Evolutionary conservation across 2,113 vertebrate species (phyloP), one percentile per base, ranked within the genome.

Genomic region (Mirounga angustirostris): DNA sequence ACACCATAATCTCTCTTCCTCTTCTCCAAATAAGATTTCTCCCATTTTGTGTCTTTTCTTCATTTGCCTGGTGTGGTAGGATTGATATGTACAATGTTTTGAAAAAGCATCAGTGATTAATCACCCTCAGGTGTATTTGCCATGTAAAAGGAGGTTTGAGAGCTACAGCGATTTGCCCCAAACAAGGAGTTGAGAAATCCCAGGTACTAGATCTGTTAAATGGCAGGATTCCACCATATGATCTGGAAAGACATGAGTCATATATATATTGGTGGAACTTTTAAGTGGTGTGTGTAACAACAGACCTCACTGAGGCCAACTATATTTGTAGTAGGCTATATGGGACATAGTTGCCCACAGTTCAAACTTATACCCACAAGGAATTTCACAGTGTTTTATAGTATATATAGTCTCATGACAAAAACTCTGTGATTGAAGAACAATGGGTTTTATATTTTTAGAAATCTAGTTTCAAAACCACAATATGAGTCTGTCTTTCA

Each of bases 61-160:
- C 40, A 89, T 58, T 85, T 83, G 3, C 36, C 46, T 94, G 36
- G 50, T 67, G 46, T 63, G 18, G n/a, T 82, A 30, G 24, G 52
- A 52, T 12, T 95, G 13, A 67, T 76, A 9, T 30, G 58, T 22
- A 50, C 14, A 71, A 15, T 63, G 21, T 58, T 94, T 89, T 91
- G 24, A 58, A 91, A 93, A 91, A 69, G 18, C 16, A 79, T 46
- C 74, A 89, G 21, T 93, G n/a, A 58, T 93, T 69, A 94, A 81
- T 86, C 15, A 59, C 11, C 19, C 26, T 7, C 7, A 40, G 1
- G 8, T 52, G 2, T 87, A 93, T 80, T 50, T 90, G 7, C 1
- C 7, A 56, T 78, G 30, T 58, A 73, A 67, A 91, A 86, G 9
- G 43, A 33, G 9, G 7, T 58, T 33, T 8, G 59, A 54, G 26